Evolutionary conservation across 2,113 vertebrate genomes (phyloP), one percentile per base, ranked within the genome.

Genomic region (Mormoops blainvillei): DNA sequence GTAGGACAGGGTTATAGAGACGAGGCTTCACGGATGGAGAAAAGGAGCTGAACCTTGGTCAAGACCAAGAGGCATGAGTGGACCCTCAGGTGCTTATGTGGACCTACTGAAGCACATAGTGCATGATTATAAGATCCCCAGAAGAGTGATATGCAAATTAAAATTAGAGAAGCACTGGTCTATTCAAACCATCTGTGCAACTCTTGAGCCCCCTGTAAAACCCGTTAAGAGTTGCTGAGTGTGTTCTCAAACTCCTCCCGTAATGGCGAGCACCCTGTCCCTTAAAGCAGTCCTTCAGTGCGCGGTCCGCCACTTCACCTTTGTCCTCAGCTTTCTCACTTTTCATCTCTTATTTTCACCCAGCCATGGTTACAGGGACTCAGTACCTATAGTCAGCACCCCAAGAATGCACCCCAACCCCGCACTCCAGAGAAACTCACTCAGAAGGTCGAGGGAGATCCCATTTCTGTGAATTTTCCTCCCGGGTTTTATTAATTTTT

Each of bases 231-330:
- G n/a, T 18, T 56, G n/a, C 5, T 33, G 81, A 70, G 16, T 78
- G 70, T 78, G n/a, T n/a, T 58, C 83, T 61, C 9, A 14, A 45
- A n/a, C 26, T 33, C 31, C 12, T 86, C 36, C 24, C 24, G 13
- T 22, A 31, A 68, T 0, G 14, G 33, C 6, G 3, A 18, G 2
- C 18, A n/a, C 24, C 33, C 63, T 70, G 0, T 15, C 50, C 24
- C 41, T 38, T 77, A 48, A 19, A 58, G 28, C 36, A 54, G 41
- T 33, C 41, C 56, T 54, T 80, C 50, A 22, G 6, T 26, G 36
- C 45, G 48, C 22, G 36, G 7, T 8, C 33, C 11, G 24, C 45
- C 54, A 12, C 31, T 43, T 81, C 31, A 13, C 8, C 12, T 38
- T 65, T 22, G 3, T 71, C 5, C 24, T 52, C 26, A 28, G 28